These are phyloP conservation scores for Bovichtus variegatus DNA, from an alignment of 2,797 vertebrate species.

Conservation along the genomic window DNA sequence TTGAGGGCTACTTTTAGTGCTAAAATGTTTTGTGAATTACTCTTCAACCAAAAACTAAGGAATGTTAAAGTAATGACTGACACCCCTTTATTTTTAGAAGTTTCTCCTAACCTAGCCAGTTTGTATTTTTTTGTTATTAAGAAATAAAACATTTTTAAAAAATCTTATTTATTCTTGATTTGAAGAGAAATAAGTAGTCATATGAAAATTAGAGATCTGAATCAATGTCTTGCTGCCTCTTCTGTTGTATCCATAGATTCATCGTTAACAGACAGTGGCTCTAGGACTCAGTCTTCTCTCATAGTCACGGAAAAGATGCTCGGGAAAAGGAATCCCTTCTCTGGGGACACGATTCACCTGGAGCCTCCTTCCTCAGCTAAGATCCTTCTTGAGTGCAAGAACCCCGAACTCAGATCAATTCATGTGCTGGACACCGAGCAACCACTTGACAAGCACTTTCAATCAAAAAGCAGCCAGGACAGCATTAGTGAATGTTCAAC, in stretches of 20 bases:
- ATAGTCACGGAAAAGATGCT: slow-evolving; percentile 93
- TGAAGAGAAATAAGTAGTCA: not conserved
- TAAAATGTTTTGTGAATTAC: not conserved
- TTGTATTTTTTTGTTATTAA: too few species aligned
- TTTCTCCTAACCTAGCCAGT: not conserved
- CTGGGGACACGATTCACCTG: slow-evolving; percentile 90
- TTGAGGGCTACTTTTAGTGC: not conserved
- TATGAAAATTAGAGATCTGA: not conserved
- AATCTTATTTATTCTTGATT: not conserved
- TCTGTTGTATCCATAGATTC: slow-evolving; percentile 87
- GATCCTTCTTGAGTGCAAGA: slow-evolving; percentile 92
- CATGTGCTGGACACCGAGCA: slow-evolving; percentile 90
- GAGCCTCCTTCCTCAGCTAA: slow-evolving; percentile 93
- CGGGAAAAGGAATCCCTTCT: slow-evolving; percentile 91
- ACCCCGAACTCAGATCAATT: slow-evolving; percentile 91
- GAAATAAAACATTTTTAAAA: too few species aligned
- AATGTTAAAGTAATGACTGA: not conserved
- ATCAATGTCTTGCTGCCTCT: not conserved
- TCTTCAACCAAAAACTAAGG: not conserved
- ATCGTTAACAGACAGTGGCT: slow-evolving; percentile 93
- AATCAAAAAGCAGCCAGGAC: slow-evolving; percentile 87
- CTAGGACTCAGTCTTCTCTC: slow-evolving; percentile 92
- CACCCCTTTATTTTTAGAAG: not conserved
- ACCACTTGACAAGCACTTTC: slow-evolving; percentile 89
- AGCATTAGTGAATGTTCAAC: slow-evolving; percentile 87